phyloP scores from a whole-genome alignment of 2,113 vertebrate genomes.

The Rissa tridactyla region DNA sequence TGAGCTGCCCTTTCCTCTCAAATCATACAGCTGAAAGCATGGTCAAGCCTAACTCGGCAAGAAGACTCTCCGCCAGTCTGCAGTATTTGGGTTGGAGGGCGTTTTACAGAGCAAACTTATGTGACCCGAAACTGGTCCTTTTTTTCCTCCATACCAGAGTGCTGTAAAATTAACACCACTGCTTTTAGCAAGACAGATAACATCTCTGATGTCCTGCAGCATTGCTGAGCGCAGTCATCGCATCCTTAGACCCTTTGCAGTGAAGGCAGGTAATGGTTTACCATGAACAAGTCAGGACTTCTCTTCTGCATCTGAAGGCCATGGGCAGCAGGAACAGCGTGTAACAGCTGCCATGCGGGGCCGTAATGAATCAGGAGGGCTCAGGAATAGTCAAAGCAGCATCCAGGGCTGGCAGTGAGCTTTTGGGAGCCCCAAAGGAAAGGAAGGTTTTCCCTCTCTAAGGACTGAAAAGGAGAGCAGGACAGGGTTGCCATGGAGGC shows the following conservation, averaged over 20 bases:
- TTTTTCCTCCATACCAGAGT: not conserved
- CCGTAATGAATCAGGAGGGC: not conserved
- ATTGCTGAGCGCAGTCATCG: not conserved
- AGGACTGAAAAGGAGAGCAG: not conserved
- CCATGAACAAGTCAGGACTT: not conserved
- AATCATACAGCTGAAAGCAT: rapidly evolving
- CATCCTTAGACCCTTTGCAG: not conserved
- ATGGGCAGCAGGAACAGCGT: not conserved
- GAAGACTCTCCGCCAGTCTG: not conserved
- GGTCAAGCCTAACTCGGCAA: rapidly evolving
- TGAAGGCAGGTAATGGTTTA: not conserved
- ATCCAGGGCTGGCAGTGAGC: not conserved
- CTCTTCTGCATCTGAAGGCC: not conserved
- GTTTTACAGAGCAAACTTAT: not conserved
- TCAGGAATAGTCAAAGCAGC: not conserved
- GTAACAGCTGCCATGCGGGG: not conserved
- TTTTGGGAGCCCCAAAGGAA: not conserved
- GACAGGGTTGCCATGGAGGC: not conserved
- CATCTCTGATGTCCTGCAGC: rapidly evolving
- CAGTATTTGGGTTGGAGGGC: not conserved
- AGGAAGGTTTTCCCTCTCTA: not conserved
- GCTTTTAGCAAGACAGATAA: not conserved
- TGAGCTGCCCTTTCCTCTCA: not conserved
- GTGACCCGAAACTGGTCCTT: not conserved
- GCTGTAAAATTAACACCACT: not conserved